Base-by-base conservation (phyloP, 2,797 vertebrate genomes). In the Sebastes cheni region DNA sequence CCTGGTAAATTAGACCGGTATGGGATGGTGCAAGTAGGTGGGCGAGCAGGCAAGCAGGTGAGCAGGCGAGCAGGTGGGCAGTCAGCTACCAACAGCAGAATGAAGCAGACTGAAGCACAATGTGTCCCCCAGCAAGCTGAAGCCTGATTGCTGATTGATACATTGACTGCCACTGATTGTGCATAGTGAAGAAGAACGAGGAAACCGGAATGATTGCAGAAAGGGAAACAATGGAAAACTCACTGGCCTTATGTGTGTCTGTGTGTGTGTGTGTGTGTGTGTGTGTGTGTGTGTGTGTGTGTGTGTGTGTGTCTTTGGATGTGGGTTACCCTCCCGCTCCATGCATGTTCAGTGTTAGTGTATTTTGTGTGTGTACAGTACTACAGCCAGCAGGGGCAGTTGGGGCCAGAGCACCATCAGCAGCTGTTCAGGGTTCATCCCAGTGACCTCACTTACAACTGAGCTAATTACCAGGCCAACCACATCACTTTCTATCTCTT, bases 81-180 rank as follows among this genome's bases (percentile, higher is more conserved):
- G 67, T 23, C 61, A 3, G 75, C 69, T 80, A 11, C n/a, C 30
- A 23, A 22, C 71, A 66, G 69, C 67, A 77, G 52, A 77, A 64
- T 13, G 74, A 81, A 61, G 67, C 68, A 68, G 68, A 32, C 67
- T 13, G 60, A 73, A 76, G 69, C 66, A 65, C 39, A 62, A 76
- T 2, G 39, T 58, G 82, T 86, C 50, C 70, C 86, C 29, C 62
- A 59, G 79, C 69, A 80, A 71, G 83, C 74, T 9, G 81, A 81
- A 27, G 72, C 60, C 83, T 88, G 91, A 89, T 91, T 93, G 79
- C 87, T 91, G 92, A 94, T 91, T 90, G 87, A 90, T 84, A 50
- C 80, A 77, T 75, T 85, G 81, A 84, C 84, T 84, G 80, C 42
- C 11, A 2, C 88, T 91, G 91, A 92, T 88, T 91, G 92, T 78